Base-by-base conservation (phyloP, 2,888 invertebrate species). In the Pyrochroa serraticornis region DNA sequence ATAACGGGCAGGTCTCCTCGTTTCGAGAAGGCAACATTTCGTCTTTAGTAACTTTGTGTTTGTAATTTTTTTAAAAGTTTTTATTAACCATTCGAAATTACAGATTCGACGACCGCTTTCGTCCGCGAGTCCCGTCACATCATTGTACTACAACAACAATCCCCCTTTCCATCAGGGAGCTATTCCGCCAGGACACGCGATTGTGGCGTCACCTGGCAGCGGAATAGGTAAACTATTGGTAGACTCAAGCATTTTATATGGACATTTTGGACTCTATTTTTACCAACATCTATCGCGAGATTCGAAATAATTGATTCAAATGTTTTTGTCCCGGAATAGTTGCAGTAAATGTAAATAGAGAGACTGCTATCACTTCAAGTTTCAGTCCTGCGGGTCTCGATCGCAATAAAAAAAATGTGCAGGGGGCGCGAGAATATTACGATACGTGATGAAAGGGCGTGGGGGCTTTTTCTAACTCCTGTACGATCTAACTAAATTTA, bases 101-200 rank as follows among this genome's bases (percentile, higher is more conserved):
- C 47, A 77, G 77, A 62, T 75, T 31, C 70, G 79, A 52, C 75
- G 83, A 63, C 82, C 84, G 34, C 78, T 84, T 36, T 80, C 83
- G 31, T 78, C 82, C 6, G 71, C 69, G 8, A 77, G 75, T 64
- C 77, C 78, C 1, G 71, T 76, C 43, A 73, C 82, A 22, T 78
- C 83, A 1, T 82, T 82, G 80, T 82, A 81, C 68, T 82, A 81
- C 69, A 74, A 73, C 42, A 71, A 70, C 53, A 67, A 58, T 49
- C 69, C 67, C 9, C 74, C 73, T 30, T 75, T 74, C 41, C 76
- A 75, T 64, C 77, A 76, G 59, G 66, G 72, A 7, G 58, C 72
- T 3, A 65, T 77, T 41, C 69, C 75, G 8, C 59, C 69, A 5
- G 74, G 72, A 8, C 72, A 73, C 56, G 68, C 73, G 8, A 62